Conservation (phyloP, 2,888 invertebrate genomes). For the Cyrtodaria siliqua region DNA sequence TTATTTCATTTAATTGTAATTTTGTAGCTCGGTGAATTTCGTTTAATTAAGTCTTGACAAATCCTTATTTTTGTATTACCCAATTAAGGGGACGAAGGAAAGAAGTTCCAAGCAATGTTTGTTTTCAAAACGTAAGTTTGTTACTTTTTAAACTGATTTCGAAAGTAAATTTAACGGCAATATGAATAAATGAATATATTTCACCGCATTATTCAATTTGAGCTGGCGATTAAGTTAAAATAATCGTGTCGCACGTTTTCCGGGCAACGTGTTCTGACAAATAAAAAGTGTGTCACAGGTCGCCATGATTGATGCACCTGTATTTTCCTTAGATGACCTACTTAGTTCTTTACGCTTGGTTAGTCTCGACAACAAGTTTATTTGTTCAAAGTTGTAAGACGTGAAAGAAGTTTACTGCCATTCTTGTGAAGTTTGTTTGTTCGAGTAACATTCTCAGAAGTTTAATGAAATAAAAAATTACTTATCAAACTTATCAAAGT, state of each 20-base stretch:
- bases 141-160: conserved; percentile 1
- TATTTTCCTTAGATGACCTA: conserved; percentile 47
- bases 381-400: too few species aligned
- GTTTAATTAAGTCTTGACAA: background rate
- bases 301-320: conserved; percentile 42
- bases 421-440: too few species aligned
- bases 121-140: conserved; percentile 39
- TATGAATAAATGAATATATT: too few species aligned
- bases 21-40: background rate
- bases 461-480: background rate
- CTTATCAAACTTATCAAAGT: background rate
- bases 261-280: conserved; percentile 55
- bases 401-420: too few species aligned
- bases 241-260: conserved; percentile 25
- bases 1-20: conserved; percentile 7
- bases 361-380: too few species aligned
- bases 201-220: too few species aligned
- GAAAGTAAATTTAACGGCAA: too few species aligned
- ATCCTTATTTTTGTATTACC: background rate
- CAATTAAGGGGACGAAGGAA: conserved; percentile 24
- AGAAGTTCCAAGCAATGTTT: conserved; percentile 57
- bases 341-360: conserved; percentile 5
- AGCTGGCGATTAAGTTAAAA: background rate
- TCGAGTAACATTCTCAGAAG: background rate
- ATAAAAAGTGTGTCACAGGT: conserved; percentile 24